Conservation (phyloP, 2,113 vertebrate species). For the Suncus etruscus region DNA sequence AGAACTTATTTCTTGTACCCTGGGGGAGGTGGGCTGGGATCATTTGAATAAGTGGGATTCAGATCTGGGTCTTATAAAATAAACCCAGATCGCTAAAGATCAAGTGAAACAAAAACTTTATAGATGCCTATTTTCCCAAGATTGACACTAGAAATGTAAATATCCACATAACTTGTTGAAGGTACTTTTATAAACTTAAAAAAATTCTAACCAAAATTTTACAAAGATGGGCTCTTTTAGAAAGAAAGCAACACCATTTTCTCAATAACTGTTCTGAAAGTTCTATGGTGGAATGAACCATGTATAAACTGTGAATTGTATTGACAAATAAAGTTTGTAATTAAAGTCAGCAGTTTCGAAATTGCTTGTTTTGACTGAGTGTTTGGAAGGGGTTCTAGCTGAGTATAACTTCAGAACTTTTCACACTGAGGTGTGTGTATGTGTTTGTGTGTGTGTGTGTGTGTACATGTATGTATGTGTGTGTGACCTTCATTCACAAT, state of each 20-base stretch:
- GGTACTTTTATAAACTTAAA: conserved; percentile 87
- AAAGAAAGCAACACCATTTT: conserved; percentile 84
- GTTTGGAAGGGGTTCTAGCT: conserved; percentile 66
- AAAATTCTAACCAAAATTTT: conserved; percentile 85
- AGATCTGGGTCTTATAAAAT: conserved; percentile 60
- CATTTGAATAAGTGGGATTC: conserved; percentile 57
- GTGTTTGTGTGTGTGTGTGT: too few relatives aligned
- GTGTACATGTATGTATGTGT: too few relatives aligned
- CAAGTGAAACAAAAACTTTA: neutral
- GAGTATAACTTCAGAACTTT: conserved; percentile 35
- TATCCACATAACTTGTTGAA: conserved; percentile 87
- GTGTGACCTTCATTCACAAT: conserved; percentile 23
- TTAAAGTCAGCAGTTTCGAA: conserved; percentile 84
- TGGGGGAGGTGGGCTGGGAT: neutral
- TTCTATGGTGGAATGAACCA: conserved; percentile 82
- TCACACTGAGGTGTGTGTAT: conserved; percentile 59
- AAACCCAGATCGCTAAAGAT: conserved; percentile 62
- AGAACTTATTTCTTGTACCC: conserved; percentile 66
- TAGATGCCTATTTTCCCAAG: conserved; percentile 87
- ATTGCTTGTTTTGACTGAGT: conserved; percentile 85
- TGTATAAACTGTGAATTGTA: conserved; percentile 91
- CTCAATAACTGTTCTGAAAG: conserved; percentile 87
- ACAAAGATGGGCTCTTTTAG: conserved; percentile 85
- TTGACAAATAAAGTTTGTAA: conserved; percentile 91
- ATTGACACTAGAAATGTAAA: conserved; percentile 88